Conservation (phyloP, 2,797 vertebrate genomes). For the Sebastes kiyomatsui region DNA sequence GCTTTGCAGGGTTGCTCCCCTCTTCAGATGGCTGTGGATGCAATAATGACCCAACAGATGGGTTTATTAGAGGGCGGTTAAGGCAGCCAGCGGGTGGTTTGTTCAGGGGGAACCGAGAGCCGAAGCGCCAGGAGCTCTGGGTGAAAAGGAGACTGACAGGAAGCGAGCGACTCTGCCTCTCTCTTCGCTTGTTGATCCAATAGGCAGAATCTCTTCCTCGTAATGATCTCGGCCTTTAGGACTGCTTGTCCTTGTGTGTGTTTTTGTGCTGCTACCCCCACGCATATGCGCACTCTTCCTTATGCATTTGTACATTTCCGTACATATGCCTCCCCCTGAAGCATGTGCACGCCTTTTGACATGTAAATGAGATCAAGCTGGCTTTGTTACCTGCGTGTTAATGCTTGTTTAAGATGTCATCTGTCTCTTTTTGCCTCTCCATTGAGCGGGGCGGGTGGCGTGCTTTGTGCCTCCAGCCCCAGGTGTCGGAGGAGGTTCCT, state of each 20-base stretch:
- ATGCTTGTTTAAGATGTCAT: conserved; percentile 77
- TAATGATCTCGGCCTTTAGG: conserved; percentile 25
- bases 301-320: conserved; percentile 58
- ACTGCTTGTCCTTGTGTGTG: conserved; percentile 17
- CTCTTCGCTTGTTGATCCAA: conserved; percentile 49
- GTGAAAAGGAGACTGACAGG: conserved; percentile 64
- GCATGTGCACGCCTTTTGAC: conserved; percentile 63
- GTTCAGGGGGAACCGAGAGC: conserved; percentile 64
- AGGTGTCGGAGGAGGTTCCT: conserved; percentile 73
- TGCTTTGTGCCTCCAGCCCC: conserved; percentile 68
- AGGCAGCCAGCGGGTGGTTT: conserved; percentile 80
- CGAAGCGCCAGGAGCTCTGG: conserved; percentile 55
- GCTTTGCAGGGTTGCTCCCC: conserved; percentile 66
- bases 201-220: conserved; percentile 26
- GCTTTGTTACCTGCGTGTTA: conserved; percentile 78
- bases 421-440: conserved; percentile 66
- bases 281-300: conserved; percentile 52
- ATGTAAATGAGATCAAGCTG: conserved; percentile 68
- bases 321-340: conserved; percentile 46
- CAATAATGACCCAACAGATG: conserved; percentile 87
- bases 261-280: conserved; percentile 54
- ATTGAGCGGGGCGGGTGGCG: conserved; percentile 52
- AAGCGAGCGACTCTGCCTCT: conserved; percentile 48
- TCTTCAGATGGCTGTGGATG: conserved; percentile 72
- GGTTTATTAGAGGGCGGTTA: conserved; percentile 84